Evolutionary conservation across 2,113 vertebrate species (phyloP), one percentile per base, ranked within the genome.

Genomic region (Forbesichthys papilliferus): DNA sequence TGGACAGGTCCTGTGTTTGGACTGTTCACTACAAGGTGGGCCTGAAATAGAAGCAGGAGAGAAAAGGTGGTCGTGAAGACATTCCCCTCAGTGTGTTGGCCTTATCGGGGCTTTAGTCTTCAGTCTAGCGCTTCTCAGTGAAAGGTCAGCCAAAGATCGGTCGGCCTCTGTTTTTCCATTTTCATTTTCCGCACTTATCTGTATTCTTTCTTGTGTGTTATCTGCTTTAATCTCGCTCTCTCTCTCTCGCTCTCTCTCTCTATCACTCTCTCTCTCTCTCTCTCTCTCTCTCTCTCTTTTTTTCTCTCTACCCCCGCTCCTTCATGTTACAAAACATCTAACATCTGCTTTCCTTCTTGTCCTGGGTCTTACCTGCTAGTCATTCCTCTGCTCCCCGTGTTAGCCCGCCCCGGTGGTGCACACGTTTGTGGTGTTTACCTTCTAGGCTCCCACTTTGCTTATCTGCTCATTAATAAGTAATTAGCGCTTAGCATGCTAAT

Each of bases 401-500:
- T 62, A 46, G 11, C 14, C 20, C 27, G 10, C 20, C 63, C 61
- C 8, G 18, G 62, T 34, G 36, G 51, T 68, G 69, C 65, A 68
- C 63, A 57, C 13, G 61, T 81, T 79, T 55, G 62, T 20, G 53
- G 63, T 85, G 86, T 88, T 90, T 89, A 86, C 76, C 84, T 73
- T 86, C 78, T 86, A 81, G 84, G 78, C 74, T 56, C 64, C 76
- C 61, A 66, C 71, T 84, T 81, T 77, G 65, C 71, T 88, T 74
- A 74, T 84, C 78, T 69, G 59, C 69, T 84, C 79, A 87, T 89
- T 90, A 86, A 91, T 88, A 85, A 84, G 80, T 88, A 86, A 91
- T 88, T 86, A 87, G 84, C 63, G 70, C 83, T 87, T 83, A 79
- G 73, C 20, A 56, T 79, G 78, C 81, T 54, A 54, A 27, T 27